A percentile compares a stretch with the other conserved stretches of the same genome.
phyloP scores from a whole-genome alignment of 1,140 invertebrate genomes.

The Zaprionus tsacasi region DNA sequence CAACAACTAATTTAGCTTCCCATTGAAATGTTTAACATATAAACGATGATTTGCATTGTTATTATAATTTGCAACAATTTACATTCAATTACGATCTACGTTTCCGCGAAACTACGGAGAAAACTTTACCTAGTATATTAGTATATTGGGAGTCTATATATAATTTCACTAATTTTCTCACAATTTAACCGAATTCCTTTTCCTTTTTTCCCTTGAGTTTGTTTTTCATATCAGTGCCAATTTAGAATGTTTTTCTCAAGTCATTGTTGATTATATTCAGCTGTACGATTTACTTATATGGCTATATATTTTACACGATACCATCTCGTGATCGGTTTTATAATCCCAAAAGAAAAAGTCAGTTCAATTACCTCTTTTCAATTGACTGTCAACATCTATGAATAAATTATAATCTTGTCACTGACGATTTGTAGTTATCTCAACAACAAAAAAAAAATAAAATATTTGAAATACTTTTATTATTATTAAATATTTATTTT shows the following conservation, averaged over 20 bases:
- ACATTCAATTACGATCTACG: slow-evolving; percentile 7
- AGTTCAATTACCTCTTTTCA: slow-evolving; percentile 48
- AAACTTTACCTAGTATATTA: not conserved
- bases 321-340: slow-evolving; percentile 1
- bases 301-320: slow-evolving; percentile 10
- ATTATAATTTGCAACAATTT: slow-evolving; percentile 6
- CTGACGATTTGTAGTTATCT: not conserved
- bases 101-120: not conserved
- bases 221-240: slow-evolving; percentile 8
- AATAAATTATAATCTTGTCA: slow-evolving; percentile 4
- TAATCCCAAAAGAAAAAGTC: not conserved
- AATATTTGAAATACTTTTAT: slow-evolving; percentile 4
- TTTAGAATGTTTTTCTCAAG: slow-evolving; percentile 3
- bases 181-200: not conserved
- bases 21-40: slow-evolving; percentile 6
- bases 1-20: not conserved
- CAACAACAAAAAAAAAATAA: too few relatives aligned
- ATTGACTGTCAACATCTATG: slow-evolving; percentile 10
- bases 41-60: slow-evolving; percentile 1
- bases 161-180: slow-evolving; percentile 5
- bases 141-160: not conserved
- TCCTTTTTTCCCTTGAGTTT: not conserved
- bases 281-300: not conserved
- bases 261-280: not conserved
- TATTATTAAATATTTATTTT: slow-evolving; percentile 11